Evolutionary conservation across 2,888 invertebrate species (phyloP), one percentile per base, ranked within the genome.

Genomic region (Plebejus anna): DNA sequence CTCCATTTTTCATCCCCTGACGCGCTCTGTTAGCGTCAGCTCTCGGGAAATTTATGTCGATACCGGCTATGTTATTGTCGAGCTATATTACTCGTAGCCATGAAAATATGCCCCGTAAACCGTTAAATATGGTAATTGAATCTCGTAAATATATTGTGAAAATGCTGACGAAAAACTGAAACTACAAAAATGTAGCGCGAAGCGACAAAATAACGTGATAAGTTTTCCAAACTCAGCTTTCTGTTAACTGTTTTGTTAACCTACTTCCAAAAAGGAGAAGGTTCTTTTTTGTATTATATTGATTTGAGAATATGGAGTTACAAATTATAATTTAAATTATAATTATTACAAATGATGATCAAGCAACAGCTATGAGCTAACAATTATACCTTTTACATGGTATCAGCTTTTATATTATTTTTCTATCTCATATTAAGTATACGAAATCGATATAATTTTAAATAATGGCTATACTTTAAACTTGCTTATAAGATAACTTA

Each of bases 1-100:
- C 82, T 82, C 80, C 81, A 83, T 83, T 82, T 83, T 83, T 83
- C 83, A 83, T 83, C 82, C 82, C 81, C 81, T 80, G 82, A 83
- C 82, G 82, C 81, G 82, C 80, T 81, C 81, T 78, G 83, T 82
- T 82, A 82, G 81, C 82, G 82, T 82, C 82, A 82, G 82, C 79
- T 81, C 80, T 80, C 80, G 82, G 79, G 32, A 82, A 82, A 83
- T 83, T 83, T 82, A 83, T 83, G 81, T 80, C 79, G 79, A 81
- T 81, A 82, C 79, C 80, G 80, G 77, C 78, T 76, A 75, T 76
- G 78, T 77, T 78, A 78, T 78, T 80, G 77, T 76, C 81, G 80
- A 82, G 80, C 79, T 78, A 80, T 59, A 59, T 55, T 2, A 51
- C 73, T 32, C 55, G 55, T 51, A 47, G 28, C 71, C 71, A 71